Evolutionary conservation across 2,888 invertebrate genomes (phyloP).

Genomic region (Scaptomyza cyrtandrae): DNA sequence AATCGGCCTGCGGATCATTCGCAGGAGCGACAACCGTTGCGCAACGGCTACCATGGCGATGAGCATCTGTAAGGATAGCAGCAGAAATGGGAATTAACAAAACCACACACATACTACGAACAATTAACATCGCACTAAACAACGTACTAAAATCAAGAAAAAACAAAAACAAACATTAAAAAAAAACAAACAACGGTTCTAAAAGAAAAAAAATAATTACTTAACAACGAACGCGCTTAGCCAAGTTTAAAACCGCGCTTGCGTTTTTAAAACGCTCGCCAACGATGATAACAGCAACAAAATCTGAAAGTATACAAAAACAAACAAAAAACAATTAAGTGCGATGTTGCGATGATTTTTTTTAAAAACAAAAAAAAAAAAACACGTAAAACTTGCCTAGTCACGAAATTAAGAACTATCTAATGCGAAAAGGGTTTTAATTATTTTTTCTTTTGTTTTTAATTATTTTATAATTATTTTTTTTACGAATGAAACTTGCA

Average conservation of each 20-base stretch:
- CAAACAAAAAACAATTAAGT: conserved; percentile 16
- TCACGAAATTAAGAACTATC: conserved; percentile 77
- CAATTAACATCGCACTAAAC: conserved; percentile 71
- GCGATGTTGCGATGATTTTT: conserved; percentile 48
- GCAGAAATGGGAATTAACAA: conserved; percentile 16
- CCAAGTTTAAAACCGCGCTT: conserved; percentile 46
- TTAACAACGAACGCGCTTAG: conserved; percentile 49
- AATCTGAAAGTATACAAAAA: conserved; percentile 12
- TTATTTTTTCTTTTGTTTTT: conserved; percentile 46
- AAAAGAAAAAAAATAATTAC: conserved; percentile 23
- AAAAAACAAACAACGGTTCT: conserved; percentile 35
- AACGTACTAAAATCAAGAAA: conserved; percentile 52
- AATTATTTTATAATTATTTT: conserved; percentile 32
- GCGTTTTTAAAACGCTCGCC: conserved; percentile 31
- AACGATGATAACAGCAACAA: conserved; percentile 12
- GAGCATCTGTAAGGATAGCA: conserved; percentile 88
- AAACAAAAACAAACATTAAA: conserved; percentile 20
- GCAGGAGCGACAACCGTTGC: conserved; percentile 92
- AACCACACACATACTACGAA: conserved; percentile 42
- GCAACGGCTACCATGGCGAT: conserved; percentile 90
- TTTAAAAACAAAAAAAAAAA: conserved; percentile 31
- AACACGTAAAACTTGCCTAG: conserved; percentile 72
- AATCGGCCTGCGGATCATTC: conserved; percentile 91
- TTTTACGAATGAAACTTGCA: conserved; percentile 39
- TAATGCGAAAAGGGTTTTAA: conserved; percentile 51